Conservation (phyloP, 2,888 invertebrate genomes). For the Ferdinandea cuprea region DNA sequence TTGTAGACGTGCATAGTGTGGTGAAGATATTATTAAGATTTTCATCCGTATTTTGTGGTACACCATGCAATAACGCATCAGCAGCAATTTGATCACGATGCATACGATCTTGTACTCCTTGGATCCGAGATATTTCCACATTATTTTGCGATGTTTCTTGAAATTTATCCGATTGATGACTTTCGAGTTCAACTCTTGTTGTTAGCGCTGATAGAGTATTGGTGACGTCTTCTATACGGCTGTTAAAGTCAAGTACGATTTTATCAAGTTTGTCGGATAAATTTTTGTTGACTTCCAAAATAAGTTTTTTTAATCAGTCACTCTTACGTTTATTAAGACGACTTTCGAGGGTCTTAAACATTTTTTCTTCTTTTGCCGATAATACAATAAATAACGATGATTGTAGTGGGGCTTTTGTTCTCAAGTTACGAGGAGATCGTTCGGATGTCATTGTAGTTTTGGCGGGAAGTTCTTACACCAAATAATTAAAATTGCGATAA, state of each 20-base stretch:
- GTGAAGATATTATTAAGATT: neutral
- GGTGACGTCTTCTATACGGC: slow-evolving; percentile 4
- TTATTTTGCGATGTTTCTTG: neutral
- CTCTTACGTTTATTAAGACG: neutral
- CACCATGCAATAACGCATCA: neutral
- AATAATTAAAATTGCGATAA: neutral
- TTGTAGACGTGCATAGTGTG: neutral
- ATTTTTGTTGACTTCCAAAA: neutral
- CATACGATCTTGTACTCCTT: neutral
- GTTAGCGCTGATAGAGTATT: neutral
- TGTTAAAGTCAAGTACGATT: neutral
- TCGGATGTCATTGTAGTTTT: neutral
- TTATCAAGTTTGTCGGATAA: neutral
- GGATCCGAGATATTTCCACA: neutral
- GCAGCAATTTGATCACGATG: slow-evolving; percentile 2
- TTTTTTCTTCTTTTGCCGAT: neutral
- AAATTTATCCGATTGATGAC: neutral
- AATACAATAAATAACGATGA: neutral
- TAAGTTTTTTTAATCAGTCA: neutral
- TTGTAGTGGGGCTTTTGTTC: neutral
- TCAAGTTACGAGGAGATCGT: neutral
- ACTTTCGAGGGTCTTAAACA: neutral
- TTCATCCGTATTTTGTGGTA: neutral
- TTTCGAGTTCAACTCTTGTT: neutral
- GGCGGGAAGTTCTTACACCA: neutral